phyloP scores from a whole-genome alignment of 2,888 invertebrate species.

The Andrena dorsata region DNA sequence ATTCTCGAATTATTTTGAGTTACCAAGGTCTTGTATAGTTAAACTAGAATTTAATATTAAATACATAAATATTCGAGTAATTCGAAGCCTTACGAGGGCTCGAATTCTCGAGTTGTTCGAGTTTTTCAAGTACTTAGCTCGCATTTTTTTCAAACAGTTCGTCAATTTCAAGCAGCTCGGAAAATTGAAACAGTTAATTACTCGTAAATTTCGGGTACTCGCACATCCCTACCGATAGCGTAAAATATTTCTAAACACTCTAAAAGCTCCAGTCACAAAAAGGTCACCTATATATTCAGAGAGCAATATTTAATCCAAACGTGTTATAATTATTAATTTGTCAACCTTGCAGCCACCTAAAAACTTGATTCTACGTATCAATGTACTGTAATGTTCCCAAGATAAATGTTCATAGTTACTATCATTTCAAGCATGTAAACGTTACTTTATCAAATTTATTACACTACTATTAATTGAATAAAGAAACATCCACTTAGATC shows the following conservation, averaged over 20 bases:
- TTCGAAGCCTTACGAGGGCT: no score
- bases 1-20: no score
- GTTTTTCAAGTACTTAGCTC: no score
- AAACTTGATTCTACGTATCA: slow-evolving; percentile 16
- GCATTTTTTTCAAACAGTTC: no score
- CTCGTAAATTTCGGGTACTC: no score
- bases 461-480: slow-evolving; percentile 29
- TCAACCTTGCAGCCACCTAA: slow-evolving; percentile 13
- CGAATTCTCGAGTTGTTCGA: no score
- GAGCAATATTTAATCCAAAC: slow-evolving; percentile 21
- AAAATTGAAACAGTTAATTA: no score
- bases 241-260: background rate
- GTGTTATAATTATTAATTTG: slow-evolving; percentile 22
- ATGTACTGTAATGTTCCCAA: slow-evolving; percentile 35
- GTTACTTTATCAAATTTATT: slow-evolving; percentile 28
- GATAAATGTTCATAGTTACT: slow-evolving; percentile 32
- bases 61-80: no score
- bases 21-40: no score
- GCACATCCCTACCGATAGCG: background rate
- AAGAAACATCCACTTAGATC: slow-evolving; percentile 29
- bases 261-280: no score
- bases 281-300: background rate
- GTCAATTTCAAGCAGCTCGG: no score
- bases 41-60: no score
- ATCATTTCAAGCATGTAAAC: slow-evolving; percentile 44